Percentiles rank a stretch among this genome's conserved stretches.
Conservation (phyloP, 2,113 vertebrate species). For the Hemibagrus wyckioides region DNA sequence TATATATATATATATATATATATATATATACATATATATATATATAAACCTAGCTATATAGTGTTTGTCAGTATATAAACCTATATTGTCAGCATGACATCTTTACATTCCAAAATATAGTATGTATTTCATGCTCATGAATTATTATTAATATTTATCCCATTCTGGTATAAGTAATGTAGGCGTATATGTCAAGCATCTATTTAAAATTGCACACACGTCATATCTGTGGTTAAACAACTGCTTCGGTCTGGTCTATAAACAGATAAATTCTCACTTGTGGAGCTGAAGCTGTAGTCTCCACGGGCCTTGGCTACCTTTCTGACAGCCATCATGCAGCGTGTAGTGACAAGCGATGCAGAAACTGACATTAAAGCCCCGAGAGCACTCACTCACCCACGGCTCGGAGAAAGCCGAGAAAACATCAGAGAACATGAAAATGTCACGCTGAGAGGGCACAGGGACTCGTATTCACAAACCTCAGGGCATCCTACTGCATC, state of each 20-base stretch:
- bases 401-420: constrained; percentile 69
- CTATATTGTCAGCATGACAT: background rate
- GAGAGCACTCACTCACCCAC: constrained; percentile 67
- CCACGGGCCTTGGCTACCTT: constrained; percentile 32
- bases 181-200: background rate
- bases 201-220: constrained; percentile 4
- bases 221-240: constrained; percentile 18
- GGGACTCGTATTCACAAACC: constrained; percentile 68
- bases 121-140: background rate
- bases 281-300: constrained; percentile 10
- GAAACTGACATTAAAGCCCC: constrained; percentile 73
- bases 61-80: background rate
- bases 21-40: too few relatives aligned
- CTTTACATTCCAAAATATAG: background rate
- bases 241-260: constrained; percentile 7
- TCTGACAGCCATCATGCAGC: constrained; percentile 64
- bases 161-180: background rate
- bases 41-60: too few relatives aligned
- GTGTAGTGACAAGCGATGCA: constrained; percentile 66
- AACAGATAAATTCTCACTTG: constrained; percentile 37
- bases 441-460: constrained; percentile 66
- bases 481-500: constrained; percentile 61
- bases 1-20: too few relatives aligned
- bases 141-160: background rate
- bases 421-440: constrained; percentile 62